These are phyloP conservation scores for Caenorhabditis wallacei DNA, from an alignment of 2,888 invertebrate species.

Conservation along the genomic window DNA sequence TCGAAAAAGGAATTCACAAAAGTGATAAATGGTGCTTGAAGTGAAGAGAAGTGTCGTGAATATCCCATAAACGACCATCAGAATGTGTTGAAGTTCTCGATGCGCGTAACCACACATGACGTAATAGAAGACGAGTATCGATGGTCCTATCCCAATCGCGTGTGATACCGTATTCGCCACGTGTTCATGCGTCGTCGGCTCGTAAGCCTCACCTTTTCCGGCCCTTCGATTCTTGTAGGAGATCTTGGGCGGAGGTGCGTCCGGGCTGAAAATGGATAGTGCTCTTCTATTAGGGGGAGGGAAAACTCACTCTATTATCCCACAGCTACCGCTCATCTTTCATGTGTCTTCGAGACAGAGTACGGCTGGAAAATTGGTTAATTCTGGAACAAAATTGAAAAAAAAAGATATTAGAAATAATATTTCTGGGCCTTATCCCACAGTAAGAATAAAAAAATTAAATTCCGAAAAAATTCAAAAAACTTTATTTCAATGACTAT, in stretches of 20 bases:
- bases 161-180: constrained; percentile 80
- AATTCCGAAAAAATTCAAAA: constrained; percentile 1
- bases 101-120: constrained; percentile 72
- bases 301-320: constrained; percentile 69
- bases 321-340: constrained; percentile 73
- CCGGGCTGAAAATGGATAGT: constrained; percentile 57
- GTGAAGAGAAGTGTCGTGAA: constrained; percentile 80
- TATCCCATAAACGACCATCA: constrained; percentile 77
- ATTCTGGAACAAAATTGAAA: background rate
- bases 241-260: constrained; percentile 42
- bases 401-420: background rate
- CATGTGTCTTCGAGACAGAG: constrained; percentile 11
- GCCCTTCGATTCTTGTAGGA: constrained; percentile 79
- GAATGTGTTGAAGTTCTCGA: constrained; percentile 75
- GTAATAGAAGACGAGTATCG: constrained; percentile 70
- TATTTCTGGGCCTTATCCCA: too few species aligned
- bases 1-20: constrained; percentile 77
- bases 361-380: constrained; percentile 6
- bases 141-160: constrained; percentile 78
- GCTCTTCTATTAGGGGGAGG: background rate
- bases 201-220: constrained; percentile 77
- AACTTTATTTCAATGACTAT: constrained; percentile 24
- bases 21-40: constrained; percentile 80
- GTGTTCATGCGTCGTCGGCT: constrained; percentile 81
- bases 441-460: too few species aligned